Conservation (phyloP, 2,113 vertebrate genomes). For the Grallaria varia region DNA sequence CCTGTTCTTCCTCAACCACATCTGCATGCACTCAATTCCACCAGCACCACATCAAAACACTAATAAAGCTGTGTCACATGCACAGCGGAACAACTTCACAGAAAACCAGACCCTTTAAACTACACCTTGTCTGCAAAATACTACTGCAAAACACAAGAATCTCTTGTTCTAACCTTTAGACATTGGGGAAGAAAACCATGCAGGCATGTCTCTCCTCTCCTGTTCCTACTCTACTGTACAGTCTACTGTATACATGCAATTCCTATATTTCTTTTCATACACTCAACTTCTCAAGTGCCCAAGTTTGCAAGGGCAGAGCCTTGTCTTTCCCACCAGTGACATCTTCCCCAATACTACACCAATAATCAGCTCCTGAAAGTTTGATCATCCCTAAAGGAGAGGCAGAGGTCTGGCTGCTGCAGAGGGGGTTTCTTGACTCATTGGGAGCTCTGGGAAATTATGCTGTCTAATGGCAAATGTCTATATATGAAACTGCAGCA, state of each 20-base stretch:
- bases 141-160: background rate
- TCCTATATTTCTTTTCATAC: background rate
- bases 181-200: background rate
- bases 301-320: background rate
- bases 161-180: background rate
- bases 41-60: background rate
- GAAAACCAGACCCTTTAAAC: background rate
- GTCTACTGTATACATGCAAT: background rate
- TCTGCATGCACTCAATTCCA: background rate
- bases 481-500: background rate
- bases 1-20: background rate
- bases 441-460: accelerated
- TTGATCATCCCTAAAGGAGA: background rate
- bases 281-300: background rate
- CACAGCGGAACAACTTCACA: background rate
- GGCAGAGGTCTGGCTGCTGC: background rate
- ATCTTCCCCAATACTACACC: background rate
- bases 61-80: background rate
- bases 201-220: background rate
- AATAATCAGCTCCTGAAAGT: background rate
- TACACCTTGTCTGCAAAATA: background rate
- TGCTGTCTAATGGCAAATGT: background rate
- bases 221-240: background rate
- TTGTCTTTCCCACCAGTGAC: background rate
- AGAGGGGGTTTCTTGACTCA: background rate